Conservation (phyloP, 2,888 invertebrate genomes). For the Drosophila recens region DNA sequence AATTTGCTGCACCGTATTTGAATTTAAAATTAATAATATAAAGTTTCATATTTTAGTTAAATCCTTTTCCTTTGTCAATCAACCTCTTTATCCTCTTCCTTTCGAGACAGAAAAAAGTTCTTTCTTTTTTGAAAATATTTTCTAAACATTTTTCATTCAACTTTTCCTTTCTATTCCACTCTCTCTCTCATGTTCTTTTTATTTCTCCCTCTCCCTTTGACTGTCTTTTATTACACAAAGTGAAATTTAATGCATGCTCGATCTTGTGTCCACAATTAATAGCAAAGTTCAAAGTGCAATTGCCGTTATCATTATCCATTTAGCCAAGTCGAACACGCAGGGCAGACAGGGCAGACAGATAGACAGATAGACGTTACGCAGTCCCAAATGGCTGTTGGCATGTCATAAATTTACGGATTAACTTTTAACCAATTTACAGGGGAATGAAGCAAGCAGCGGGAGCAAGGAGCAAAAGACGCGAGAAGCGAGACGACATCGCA, state of each 20-base stretch:
- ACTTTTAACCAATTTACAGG: slow-evolving; percentile 80
- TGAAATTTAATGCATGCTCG: slow-evolving; percentile 37
- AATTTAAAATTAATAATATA: too few species aligned
- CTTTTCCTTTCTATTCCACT: background rate
- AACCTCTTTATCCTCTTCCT: background rate
- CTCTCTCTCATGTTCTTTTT: background rate
- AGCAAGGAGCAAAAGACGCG: slow-evolving; percentile 9
- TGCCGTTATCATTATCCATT: slow-evolving; percentile 72
- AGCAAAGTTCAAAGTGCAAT: slow-evolving; percentile 72
- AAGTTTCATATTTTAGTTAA: too few species aligned
- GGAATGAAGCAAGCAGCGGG: slow-evolving; percentile 47
- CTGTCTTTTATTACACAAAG: background rate
- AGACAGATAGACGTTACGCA: slow-evolving; percentile 49
- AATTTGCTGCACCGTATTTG: too few species aligned
- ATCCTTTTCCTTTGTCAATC: background rate
- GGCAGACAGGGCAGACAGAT: slow-evolving; percentile 29
- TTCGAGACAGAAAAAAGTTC: background rate
- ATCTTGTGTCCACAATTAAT: slow-evolving; percentile 58
- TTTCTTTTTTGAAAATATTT: background rate
- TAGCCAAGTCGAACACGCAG: slow-evolving; percentile 67
- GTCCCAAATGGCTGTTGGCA: slow-evolving; percentile 75
- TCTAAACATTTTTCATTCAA: background rate
- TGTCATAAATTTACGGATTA: slow-evolving; percentile 79
- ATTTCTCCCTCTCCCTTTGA: too few species aligned
- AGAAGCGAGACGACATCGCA: slow-evolving; percentile 59